Conservation (phyloP, 2,888 invertebrate species). For the Monoplex corrugatus region DNA sequence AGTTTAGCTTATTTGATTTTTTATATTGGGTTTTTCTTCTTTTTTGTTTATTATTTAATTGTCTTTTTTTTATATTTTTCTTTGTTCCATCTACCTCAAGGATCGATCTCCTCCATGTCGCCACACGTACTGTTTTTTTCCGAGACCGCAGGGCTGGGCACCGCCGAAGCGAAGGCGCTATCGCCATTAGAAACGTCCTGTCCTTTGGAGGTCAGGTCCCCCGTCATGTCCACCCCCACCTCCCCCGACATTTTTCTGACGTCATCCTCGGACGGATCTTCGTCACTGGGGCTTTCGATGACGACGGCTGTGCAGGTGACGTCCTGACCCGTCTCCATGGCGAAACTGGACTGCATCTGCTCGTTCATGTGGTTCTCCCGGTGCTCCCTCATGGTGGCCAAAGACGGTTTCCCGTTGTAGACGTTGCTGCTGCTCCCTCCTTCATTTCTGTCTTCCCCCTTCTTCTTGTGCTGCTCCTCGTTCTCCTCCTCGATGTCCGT, state of each 20-base stretch:
- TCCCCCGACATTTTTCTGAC: neutral
- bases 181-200: neutral
- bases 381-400: slow-evolving; percentile 54
- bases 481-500: slow-evolving; percentile 24
- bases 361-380: slow-evolving; percentile 56
- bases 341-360: neutral
- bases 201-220: neutral
- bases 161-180: slow-evolving; percentile 36
- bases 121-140: neutral
- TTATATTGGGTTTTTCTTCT: neutral
- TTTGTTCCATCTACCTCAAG: neutral
- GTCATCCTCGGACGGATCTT: neutral
- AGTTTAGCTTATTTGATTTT: too few species aligned
- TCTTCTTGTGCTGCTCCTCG: neutral
- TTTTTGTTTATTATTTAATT: neutral
- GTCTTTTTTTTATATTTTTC: neutral
- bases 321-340: neutral
- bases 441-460: neutral
- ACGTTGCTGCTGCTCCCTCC: neutral
- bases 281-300: neutral
- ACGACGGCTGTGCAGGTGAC: slow-evolving; percentile 6
- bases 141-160: neutral
- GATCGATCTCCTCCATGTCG: neutral
- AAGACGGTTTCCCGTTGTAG: slow-evolving; percentile 48
- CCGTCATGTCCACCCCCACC: neutral